Conservation (phyloP, 1,140 invertebrate species). For the Charaxes varanes region DNA sequence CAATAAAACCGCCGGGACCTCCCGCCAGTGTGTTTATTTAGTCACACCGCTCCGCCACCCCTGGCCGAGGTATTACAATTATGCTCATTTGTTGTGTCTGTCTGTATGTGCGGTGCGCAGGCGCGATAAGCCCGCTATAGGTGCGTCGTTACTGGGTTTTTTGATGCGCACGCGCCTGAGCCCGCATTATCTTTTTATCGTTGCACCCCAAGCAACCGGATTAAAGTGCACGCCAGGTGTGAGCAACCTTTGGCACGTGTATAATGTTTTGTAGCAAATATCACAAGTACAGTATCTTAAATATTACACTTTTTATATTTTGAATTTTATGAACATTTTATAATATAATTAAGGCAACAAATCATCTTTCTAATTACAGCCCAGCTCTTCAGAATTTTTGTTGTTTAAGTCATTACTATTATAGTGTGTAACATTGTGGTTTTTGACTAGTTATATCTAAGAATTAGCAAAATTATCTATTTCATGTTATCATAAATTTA, state of each 20-base stretch:
- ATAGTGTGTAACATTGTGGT: no score
- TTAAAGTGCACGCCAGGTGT: conserved; percentile 45
- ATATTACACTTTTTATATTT: no score
- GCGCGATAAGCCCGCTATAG: conserved; percentile 63
- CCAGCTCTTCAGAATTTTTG: no score
- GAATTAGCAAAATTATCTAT: no score
- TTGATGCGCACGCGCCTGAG: conserved; percentile 64
- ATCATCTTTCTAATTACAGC: no score
- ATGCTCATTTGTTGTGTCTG: conserved; percentile 62
- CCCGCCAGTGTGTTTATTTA: conserved; percentile 54
- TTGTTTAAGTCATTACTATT: no score
- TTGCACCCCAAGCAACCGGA: conserved; percentile 59
- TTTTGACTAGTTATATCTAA: no score
- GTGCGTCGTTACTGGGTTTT: conserved; percentile 62
- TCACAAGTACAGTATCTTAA: no score
- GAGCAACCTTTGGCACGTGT: conserved; percentile 29
- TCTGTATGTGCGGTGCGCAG: conserved; percentile 44
- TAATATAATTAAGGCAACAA: no score
- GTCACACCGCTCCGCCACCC: conserved; percentile 33
- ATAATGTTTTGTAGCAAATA: no score
- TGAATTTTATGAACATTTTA: no score
- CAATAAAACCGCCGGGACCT: conserved; percentile 54
- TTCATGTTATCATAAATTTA: no score
- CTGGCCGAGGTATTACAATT: conserved; percentile 61
- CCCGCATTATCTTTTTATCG: conserved; percentile 71